Base-by-base conservation (phyloP, 2,113 vertebrate genomes). In the Heteronetta atricapilla region DNA sequence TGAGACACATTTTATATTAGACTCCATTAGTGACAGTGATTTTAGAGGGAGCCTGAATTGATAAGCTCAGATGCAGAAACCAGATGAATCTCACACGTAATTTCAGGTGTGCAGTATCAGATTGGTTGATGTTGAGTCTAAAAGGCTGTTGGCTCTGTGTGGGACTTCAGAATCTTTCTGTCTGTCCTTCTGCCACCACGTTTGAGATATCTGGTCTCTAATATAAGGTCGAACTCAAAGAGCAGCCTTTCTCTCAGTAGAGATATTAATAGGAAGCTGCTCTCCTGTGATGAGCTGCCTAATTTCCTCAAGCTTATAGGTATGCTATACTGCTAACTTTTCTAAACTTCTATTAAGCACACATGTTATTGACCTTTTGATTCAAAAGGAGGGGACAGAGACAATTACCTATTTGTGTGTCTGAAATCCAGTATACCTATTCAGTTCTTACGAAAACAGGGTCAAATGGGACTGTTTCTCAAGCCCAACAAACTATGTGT, bases 241-340 rank as follows among this genome's bases (percentile, higher is more conserved):
- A 42, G 11, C 40, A 88, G 10, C 21, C 8, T 44, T 50, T 55
- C 8, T 16, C n/a, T 84, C 26, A 8, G 9, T 20, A 33, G 18
- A 42, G 34, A 44, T n/a, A n/a, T 16, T 67, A 36, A 40, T 1
- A 88, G 31, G 7, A 93, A 73, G 36, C 8, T 31, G 62, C 34
- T 13, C 4, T 64, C 23, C 2, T 62, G 55, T 55, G 29, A 16
- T 1, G 4, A 74, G 5, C 13, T 31, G 12, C 28, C 26, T 31
- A 8, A 58, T 90, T 95, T 63, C 1, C 16, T 58, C 33, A 29
- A 11, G 3, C 33, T 68, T 78, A 13, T 6, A 56, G 22, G 4
- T 8, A 29, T 19, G 31, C 31, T 29, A 3, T 21, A 8, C 21
- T 22, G 60, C 29, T 34, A 7, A 0, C 0, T 15, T 56, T n/a